These are phyloP conservation scores for Zaprionus capensis DNA, from an alignment of 1,140 invertebrate species.

Conservation along the genomic window DNA sequence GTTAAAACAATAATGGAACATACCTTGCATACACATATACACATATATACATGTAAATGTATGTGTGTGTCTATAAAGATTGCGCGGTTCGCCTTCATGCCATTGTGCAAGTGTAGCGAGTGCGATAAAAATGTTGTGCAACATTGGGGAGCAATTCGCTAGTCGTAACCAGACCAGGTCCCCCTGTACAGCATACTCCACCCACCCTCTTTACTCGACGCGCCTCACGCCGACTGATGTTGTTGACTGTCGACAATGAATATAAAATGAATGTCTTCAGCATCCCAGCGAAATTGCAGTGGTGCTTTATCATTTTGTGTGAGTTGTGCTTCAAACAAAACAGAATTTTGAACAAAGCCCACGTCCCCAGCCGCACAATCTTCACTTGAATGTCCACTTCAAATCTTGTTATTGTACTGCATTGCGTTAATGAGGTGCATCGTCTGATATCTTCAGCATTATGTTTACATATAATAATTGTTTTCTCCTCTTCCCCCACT, in stretches of 20 bases:
- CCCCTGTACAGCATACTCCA: background rate
- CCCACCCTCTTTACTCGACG: background rate
- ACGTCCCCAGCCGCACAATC: conserved; percentile 7
- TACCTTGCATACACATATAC: background rate
- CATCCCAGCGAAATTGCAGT: conserved; percentile 22
- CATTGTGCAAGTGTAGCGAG: conserved; percentile 25
- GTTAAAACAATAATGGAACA: background rate
- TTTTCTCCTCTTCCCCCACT: background rate
- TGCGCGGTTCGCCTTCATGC: conserved; percentile 8
- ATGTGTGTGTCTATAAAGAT: conserved; percentile 4
- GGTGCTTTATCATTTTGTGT: conserved; percentile 24
- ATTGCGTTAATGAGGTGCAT: conserved; percentile 73
- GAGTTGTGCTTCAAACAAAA: conserved; percentile 39
- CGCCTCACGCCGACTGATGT: conserved; percentile 3
- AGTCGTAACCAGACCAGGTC: conserved; percentile 4
- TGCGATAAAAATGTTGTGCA: background rate
- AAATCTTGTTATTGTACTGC: conserved; percentile 67
- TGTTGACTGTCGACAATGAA: conserved; percentile 56
- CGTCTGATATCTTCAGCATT: background rate
- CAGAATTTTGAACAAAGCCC: conserved; percentile 39
- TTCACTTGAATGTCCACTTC: conserved; percentile 58
- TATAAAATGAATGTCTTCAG: conserved; percentile 50
- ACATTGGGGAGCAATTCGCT: conserved; percentile 36
- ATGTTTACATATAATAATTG: conserved; percentile 4
- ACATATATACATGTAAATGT: background rate